These are phyloP conservation scores for Eupithecia vulgata DNA, from an alignment of 2,888 invertebrate genomes.

Conservation along the genomic window DNA sequence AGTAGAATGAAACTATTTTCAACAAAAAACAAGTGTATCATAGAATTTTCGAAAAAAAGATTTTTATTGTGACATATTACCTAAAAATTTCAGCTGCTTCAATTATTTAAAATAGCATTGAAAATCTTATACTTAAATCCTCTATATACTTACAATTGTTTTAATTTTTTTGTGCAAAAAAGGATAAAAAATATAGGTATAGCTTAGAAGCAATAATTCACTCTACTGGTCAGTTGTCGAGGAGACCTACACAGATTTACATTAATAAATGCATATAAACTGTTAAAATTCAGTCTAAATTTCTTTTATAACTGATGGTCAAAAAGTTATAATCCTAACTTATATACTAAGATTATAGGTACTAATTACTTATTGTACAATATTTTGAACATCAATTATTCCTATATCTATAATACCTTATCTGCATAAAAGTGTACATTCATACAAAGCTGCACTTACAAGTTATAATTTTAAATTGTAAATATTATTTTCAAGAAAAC, in stretches of 20 bases:
- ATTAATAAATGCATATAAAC: constrained; percentile 20
- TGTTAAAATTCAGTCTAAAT: constrained; percentile 27
- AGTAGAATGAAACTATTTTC: background rate
- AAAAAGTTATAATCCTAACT: constrained; percentile 13
- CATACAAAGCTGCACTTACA: constrained; percentile 22
- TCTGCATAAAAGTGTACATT: constrained; percentile 15
- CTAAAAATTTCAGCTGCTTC: background rate
- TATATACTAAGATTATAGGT: constrained; percentile 33
- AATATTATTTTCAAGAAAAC: constrained; percentile 15
- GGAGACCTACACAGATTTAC: background rate
- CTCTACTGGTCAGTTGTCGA: background rate
- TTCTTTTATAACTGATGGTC: constrained; percentile 15
- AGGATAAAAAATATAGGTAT: constrained; percentile 3
- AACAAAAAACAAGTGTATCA: background rate
- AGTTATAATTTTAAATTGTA: constrained; percentile 15
- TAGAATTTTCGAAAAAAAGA: too few species aligned
- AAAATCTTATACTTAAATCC: background rate
- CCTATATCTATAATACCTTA: constrained; percentile 27
- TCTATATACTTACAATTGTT: background rate
- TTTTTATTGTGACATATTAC: too few species aligned
- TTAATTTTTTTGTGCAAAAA: background rate
- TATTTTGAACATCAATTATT: constrained; percentile 54
- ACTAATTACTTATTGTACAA: constrained; percentile 55
- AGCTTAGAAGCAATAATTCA: constrained; percentile 3
- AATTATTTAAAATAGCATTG: background rate